Evolutionary conservation across 1,140 invertebrate genomes (phyloP), one percentile per base, ranked within the genome.

Genomic region (Agrypnia vestita): DNA sequence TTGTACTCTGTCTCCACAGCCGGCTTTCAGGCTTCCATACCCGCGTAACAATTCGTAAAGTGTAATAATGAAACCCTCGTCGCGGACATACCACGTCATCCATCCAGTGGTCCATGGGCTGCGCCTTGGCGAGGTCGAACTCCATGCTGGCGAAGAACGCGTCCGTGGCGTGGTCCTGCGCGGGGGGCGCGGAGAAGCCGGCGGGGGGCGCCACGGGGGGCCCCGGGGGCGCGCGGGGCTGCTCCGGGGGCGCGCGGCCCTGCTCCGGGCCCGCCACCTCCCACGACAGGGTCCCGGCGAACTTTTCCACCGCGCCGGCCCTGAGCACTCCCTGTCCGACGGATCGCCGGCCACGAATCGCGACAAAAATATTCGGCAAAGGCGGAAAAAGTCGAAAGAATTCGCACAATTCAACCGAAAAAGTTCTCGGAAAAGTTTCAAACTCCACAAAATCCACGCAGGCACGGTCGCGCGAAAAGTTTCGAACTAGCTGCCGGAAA

Each of bases 61-160:
- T 9, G 4, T 59, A 59, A n/a, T 17, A 10, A 19, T 7, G 0
- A 59, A 59, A 59, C 13, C 9, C 10, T 59, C 3, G 13, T 44
- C 12, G 25, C 0, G 8, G 25, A 64, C 59, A 47, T 82, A 82
- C 77, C 81, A 82, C 77, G 13, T 82, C 81, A 43, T 82, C 78
- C 78, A 82, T 82, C 81, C 81, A 82, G 74, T 77, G 74, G 69
- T 82, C 81, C 81, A 82, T 80, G 55, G 67, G 74, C 21, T 73
- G 35, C 11, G 73, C 13, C 15, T 76, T 78, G 47, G 69, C 35
- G 9, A 80, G 44, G 15, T 82, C 80, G 81, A 82, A 82, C 59
- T 82, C 81, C 43, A 82, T 62, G 19, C 43, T 46, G 59, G 53
- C 62, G 78, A 80, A 79, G 69, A 80, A 77, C 15, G 67, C 25